Base-by-base conservation (phyloP, 2,888 invertebrate genomes). In the Cremastinae sp. region DNA sequence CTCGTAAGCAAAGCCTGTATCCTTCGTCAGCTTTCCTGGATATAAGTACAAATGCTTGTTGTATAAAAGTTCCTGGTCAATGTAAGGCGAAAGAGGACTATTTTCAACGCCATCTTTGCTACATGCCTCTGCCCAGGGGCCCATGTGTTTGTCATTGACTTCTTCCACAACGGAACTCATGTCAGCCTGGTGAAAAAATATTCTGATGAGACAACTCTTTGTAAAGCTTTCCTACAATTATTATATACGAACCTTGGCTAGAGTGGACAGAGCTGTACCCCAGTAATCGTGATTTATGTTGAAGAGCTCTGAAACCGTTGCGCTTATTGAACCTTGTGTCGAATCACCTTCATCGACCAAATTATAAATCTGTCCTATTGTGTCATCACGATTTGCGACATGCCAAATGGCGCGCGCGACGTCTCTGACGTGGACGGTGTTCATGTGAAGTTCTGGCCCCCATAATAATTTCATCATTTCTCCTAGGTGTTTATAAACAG, bases 391-490 rank as follows among this genome's bases (percentile, higher is more conserved):
- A 16, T 86, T 89, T n/a, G 91, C 91, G 18, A 97, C 91, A 79
- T 93, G 92, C 95, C 96, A 96, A 76, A 95, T 92, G 0, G 96
- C 97, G 66, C 94, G 92, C 86, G 94, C 95, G n/a, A 96, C 92
- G 90, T 98, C 98, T 16, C 90, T 89, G 0, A 97, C 96, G 88
- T 97, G 96, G 20, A 97, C 94, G 0, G 97, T 98, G 90, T 97
- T 96, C 91, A 96, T 93, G 86, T 93, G 94, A 80, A 97, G 91
- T 75, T 95, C 94, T 9, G 94, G 94, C 45, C 95, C 96, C 97
- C 97, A 98, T 18, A 97, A 91, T 39, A 98, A 91, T 90, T 97
- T 96, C 97, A 98, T 97, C 79, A 96, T 95, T 90, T 97, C 96
- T 41, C 94, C 93, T 35, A 97, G 91, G 86, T 96, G 94, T 87